Evolutionary conservation across 1,140 invertebrate species (phyloP).

Genomic region (Scaptomyza montana): DNA sequence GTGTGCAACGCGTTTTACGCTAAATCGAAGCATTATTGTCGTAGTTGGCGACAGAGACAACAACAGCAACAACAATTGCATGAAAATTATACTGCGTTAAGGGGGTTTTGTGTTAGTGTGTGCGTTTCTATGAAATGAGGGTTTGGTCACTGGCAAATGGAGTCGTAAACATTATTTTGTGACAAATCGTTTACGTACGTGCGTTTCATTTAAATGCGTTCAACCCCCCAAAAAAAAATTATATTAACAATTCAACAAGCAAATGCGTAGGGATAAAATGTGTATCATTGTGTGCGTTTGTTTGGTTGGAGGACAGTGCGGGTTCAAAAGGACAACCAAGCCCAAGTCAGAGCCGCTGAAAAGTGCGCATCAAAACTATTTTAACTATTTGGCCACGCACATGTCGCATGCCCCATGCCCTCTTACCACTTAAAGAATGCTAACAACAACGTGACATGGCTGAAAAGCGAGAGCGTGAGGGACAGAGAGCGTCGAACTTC

Average conservation of each 20-base stretch:
- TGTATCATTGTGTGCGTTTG: conserved; percentile 10
- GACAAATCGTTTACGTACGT: conserved; percentile 83
- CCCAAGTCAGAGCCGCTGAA: conserved; percentile 73
- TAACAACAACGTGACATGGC: conserved; percentile 81
- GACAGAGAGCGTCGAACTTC: conserved; percentile 32
- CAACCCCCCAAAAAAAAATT: conserved; percentile 51
- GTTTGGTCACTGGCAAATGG: conserved; percentile 68
- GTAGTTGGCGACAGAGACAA: conserved; percentile 45
- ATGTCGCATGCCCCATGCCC: conserved; percentile 44
- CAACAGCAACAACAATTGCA: conserved; percentile 8
- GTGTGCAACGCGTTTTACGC: conserved; percentile 50
- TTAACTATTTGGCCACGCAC: conserved; percentile 80
- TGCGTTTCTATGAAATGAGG: conserved; percentile 17
- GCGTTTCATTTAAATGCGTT: conserved; percentile 82
- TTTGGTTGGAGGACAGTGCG: conserved; percentile 7
- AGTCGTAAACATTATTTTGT: conserved; percentile 84
- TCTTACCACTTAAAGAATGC: conserved; percentile 45
- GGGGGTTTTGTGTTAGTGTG: neutral
- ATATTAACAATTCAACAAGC: conserved; percentile 79
- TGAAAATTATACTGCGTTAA: conserved; percentile 59
- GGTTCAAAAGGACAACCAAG: conserved; percentile 72
- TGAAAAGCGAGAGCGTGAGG: conserved; percentile 27
- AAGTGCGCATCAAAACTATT: conserved; percentile 81
- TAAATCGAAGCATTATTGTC: conserved; percentile 61
- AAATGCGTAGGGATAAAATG: conserved; percentile 17